These are phyloP conservation scores for Arctopsyche grandis DNA, from an alignment of 1,140 invertebrate species.

Conservation along the genomic window DNA sequence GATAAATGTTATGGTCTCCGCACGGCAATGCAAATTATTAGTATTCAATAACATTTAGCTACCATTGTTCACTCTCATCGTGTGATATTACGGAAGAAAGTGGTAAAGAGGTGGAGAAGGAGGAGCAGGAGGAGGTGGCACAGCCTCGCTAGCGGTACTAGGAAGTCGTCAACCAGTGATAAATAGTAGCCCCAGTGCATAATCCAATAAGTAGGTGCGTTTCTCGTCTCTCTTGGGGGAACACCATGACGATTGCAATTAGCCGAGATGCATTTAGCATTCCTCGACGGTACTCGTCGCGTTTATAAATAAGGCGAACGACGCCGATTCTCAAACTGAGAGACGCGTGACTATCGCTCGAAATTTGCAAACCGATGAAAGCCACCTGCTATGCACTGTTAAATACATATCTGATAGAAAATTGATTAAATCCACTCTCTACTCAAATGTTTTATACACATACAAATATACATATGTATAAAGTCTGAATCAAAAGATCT, in stretches of 20 bases:
- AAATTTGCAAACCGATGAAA: background rate
- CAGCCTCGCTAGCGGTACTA: background rate
- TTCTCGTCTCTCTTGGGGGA: background rate
- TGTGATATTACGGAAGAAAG: background rate
- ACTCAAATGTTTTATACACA: too few species aligned
- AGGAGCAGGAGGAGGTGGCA: background rate
- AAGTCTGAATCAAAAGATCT: too few species aligned
- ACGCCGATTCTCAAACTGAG: background rate
- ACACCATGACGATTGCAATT: slow-evolving; percentile 38
- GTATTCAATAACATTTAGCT: background rate
- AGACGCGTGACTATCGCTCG: background rate
- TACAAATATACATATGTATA: too few species aligned
- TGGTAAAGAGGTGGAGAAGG: background rate
- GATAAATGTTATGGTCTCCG: too few species aligned
- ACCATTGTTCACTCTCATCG: background rate
- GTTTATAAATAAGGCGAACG: slow-evolving; percentile 4
- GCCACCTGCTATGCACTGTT: background rate
- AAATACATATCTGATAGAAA: background rate
- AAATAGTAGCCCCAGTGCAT: slow-evolving; percentile 7
- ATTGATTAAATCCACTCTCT: background rate
- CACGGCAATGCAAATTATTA: too few species aligned
- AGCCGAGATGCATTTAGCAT: slow-evolving; percentile 27
- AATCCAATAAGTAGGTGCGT: slow-evolving; percentile 24
- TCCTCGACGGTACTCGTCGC: background rate
- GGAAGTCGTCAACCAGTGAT: slow-evolving; percentile 23